phyloP scores from a whole-genome alignment of 2,113 vertebrate species.

The Microtus oregoni region DNA sequence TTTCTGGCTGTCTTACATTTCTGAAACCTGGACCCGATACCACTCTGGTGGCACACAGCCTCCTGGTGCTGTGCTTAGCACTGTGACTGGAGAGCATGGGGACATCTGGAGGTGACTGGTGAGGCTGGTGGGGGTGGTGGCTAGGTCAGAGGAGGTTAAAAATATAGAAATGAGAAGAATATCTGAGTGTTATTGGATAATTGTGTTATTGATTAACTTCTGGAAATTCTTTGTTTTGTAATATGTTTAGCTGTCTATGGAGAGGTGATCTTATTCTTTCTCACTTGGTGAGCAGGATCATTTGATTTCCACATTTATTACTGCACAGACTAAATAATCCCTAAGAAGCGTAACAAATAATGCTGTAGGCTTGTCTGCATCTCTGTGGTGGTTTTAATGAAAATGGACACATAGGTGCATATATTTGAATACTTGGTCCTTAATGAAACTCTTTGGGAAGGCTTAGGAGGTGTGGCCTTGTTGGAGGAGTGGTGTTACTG shows the following conservation, averaged over 20 bases:
- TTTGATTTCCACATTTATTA: not conserved
- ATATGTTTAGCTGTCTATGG: not conserved
- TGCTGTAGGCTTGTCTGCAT: fast-evolving
- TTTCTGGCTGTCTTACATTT: not conserved
- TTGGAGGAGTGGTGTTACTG: not conserved
- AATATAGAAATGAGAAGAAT: not conserved
- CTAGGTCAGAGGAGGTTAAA: not conserved
- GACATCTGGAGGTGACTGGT: not conserved
- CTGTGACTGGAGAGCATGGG: fast-evolving
- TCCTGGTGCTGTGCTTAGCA: not conserved
- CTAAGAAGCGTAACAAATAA: not conserved
- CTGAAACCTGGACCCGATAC: not conserved
- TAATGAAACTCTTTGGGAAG: not conserved
- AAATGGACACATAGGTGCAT: not conserved
- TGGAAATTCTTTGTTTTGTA: not conserved
- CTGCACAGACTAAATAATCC: not conserved
- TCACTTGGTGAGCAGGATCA: not conserved
- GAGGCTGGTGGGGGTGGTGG: not conserved
- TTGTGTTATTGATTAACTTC: not conserved
- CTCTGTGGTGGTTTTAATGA: not conserved
- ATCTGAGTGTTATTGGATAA: not conserved
- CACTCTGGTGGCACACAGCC: not conserved
- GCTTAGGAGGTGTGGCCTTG: not conserved
- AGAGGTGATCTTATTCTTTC: not conserved
- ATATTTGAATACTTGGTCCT: not conserved